Evolutionary conservation across 2,888 invertebrate species (phyloP), one percentile per base, ranked within the genome.

Genomic region (Caenorhabditis afra): DNA sequence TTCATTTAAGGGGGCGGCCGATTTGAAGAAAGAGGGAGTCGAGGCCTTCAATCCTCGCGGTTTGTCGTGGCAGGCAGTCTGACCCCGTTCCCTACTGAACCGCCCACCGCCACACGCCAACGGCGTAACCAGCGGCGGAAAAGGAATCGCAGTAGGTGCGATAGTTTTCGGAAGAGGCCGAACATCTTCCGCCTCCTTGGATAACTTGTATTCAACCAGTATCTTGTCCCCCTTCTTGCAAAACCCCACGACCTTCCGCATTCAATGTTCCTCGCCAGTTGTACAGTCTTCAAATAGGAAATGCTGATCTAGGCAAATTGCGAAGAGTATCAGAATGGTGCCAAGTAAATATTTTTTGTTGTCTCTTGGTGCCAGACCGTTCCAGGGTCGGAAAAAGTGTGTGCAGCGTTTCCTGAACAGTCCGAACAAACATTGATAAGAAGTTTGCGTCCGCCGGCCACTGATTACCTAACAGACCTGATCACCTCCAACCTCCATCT

Each of bases 31-130:
- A 64, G 57, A 35, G 45, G 49, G 57, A 47, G 50, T 18, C 12
- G 58, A 52, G 59, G 65, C 49, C 62, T 61, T 64, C 64, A 58
- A 53, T 53, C 47, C 71, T 78, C 79, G 78, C 71, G 73, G 57
- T 58, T 53, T 59, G 18, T 55, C 79, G 79, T 79, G 79, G 79
- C 79, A 79, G 79, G 79, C 79, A 75, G 29, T 65, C 74, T 75
- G 79, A 79, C 79, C 79, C 74, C 79, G 79, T 74, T 79, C 74
- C 67, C 73, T 58, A 79, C 71, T 68, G 64, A 49, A 62, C 79
- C 66, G 58, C 68, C 76, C 45, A 29, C 68, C 61, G 29, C 45
- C 55, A 45, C 55, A 57, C 64, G 73, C 73, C 73, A 73, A 58
- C 58, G 64, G 64, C 64, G 41, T 55, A 49, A 49, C 64, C 16